Conservation (phyloP, 2,888 invertebrate genomes). For the Cephus pygmeus region DNA sequence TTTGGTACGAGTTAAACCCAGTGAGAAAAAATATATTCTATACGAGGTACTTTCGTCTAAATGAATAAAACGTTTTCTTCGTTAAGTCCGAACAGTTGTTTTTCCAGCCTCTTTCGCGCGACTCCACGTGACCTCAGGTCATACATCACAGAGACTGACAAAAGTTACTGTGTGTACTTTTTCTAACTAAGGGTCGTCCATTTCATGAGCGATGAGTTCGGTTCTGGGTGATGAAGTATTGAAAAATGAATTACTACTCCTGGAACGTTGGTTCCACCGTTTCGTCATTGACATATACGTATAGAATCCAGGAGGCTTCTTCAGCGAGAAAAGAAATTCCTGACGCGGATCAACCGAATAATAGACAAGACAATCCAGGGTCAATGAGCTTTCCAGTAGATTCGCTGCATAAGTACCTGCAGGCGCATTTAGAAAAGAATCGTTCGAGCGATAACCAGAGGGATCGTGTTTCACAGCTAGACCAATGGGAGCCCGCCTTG, state of each 20-base stretch:
- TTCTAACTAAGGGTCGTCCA: conserved; percentile 18
- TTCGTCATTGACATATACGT: not conserved
- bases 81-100: conserved; percentile 31
- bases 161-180: conserved; percentile 38
- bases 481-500: not conserved
- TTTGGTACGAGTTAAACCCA: not conserved
- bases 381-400: not conserved
- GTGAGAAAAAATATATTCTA: not conserved
- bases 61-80: not conserved
- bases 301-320: not conserved
- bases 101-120: conserved; percentile 29
- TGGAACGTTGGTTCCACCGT: not conserved
- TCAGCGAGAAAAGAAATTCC: not conserved
- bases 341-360: not conserved
- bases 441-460: not conserved
- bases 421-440: not conserved
- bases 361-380: not conserved
- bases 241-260: conserved; percentile 41
- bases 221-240: conserved; percentile 34
- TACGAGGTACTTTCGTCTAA: not conserved
- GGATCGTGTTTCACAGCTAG: not conserved
- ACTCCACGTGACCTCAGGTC: conserved; percentile 21
- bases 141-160: conserved; percentile 44
- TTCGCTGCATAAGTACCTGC: not conserved
- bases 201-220: conserved; percentile 40